Evolutionary conservation across 2,888 invertebrate genomes (phyloP), one percentile per base, ranked within the genome.

Genomic region (Brachyptera risi): DNA sequence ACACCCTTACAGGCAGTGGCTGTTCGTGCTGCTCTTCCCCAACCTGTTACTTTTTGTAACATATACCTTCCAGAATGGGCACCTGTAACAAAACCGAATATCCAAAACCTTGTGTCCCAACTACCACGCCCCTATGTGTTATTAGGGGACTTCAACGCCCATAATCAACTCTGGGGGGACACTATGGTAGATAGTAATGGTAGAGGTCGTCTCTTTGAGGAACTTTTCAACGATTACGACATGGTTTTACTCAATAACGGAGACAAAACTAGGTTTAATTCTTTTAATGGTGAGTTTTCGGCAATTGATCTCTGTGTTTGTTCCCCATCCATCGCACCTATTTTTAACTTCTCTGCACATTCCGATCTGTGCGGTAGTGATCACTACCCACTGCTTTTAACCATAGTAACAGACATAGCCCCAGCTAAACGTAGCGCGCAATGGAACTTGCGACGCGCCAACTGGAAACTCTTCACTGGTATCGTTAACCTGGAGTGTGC

Each of bases 71-170:
- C 40, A n/a, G 40, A 44, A 17, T 44, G 44, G 44, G 44, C 44
- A 9, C 44, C 44, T 15, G 44, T 17, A 11, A 44, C 44, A 9
- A 17, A 9, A 13, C 19, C 44, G 17, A 44, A 44, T 17, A 13
- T 17, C 21, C 44, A 44, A 19, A 44, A 17, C 21, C 44, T 17
- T 4, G 17, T 44, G 21, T 15, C 17, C 13, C 44, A 44, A 42
- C 31, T 56, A 9, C 26, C 26, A 5, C 3, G 24, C 17, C 56
- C 56, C 1, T 56, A 21, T 21, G 47, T 47, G n/a, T 9, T 47
- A n/a, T 21, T 47, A n/a, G 47, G 47, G 47, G 47, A 47, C 42
- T 56, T 56, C 19, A 21, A 56, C 21, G 56, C 56, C 56, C 56
- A 56, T 17, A 42, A 27, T 19, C 37, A 11, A 13, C n/a, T 56